Evolutionary conservation across 2,113 vertebrate genomes (phyloP), one percentile per base, ranked within the genome.

Genomic region (Urocitellus parryii): DNA sequence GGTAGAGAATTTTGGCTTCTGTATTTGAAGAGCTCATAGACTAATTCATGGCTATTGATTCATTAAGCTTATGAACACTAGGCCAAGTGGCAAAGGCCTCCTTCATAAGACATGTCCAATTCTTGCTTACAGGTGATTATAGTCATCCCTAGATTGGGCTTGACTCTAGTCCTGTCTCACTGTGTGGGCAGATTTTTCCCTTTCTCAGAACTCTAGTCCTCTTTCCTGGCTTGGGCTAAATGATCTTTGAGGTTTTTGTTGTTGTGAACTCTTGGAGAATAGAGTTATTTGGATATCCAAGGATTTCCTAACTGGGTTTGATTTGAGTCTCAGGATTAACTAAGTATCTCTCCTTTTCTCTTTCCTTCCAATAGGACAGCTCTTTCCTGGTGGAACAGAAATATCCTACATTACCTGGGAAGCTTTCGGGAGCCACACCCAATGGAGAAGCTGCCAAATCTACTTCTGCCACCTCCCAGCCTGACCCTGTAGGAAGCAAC

Each of bases 351-450:
- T 29, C 68, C 85, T 48, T 91, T 39, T 37, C 83, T 74, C 39
- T 72, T 37, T 85, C n/a, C 9, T 90, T 90, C 88, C 39, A 89
- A 34, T 94, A 99, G 99, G 98, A 86, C 67, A 98, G 94, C 91
- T 93, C 98, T 39, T 93, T 96, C 18, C 92, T 93, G 39, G 98
- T 96, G 8, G 98, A 99, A 85, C 98, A 97, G 90, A 99, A 99
- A 93, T 99, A 98, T 73, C 99, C 99, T 82, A 99, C 98, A 0
- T 95, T 99, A 97, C 99, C 99, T 24, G 98, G 98, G 45, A 99
- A 99, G 94, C 98, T 99, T 78, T 97, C 98, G 42, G 98, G 98
- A 67, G 22, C 97, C 10, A 97, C 98, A 3, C 99, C 99, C 96
- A 99, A 99, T 0, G 99, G 98, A 84, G 98, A 98, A 5, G 98